phyloP scores from a whole-genome alignment of 1,140 invertebrate species.

The Drosophila tropicalis region DNA sequence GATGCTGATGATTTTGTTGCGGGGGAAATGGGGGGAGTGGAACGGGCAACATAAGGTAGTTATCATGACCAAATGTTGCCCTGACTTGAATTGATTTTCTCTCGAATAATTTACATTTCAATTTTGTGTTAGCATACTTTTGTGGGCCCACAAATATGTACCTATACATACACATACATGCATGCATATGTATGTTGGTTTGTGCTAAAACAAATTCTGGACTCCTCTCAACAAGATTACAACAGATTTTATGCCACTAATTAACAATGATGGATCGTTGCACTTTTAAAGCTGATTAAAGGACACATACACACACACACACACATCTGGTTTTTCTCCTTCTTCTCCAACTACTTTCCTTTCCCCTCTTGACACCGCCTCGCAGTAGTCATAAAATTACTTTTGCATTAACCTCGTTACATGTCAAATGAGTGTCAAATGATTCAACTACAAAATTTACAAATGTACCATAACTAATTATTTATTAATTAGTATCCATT shows the following conservation, averaged over 20 bases:
- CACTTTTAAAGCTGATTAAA: conserved; percentile 4
- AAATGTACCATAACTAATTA: conserved; percentile 47
- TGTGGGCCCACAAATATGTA: not conserved
- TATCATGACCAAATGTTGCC: conserved; percentile 17
- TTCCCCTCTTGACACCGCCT: not conserved
- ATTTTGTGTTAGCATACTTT: conserved; percentile 14
- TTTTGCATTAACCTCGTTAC: conserved; percentile 50
- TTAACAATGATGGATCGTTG: conserved; percentile 12
- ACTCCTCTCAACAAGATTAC: not conserved
- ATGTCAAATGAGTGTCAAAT: conserved; percentile 62
- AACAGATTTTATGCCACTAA: not conserved
- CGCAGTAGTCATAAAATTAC: conserved; percentile 15
- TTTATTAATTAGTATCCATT: conserved; percentile 66
- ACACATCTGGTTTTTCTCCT: not conserved
- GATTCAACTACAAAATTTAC: conserved; percentile 19
- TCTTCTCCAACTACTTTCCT: not conserved
- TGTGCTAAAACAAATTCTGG: too few relatives aligned
- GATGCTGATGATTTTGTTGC: conserved; percentile 39
- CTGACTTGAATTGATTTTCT: conserved; percentile 36
- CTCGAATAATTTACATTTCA: conserved; percentile 48
- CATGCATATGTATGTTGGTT: too few relatives aligned
- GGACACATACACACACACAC: not conserved
- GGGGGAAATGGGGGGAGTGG: not conserved
- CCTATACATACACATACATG: not conserved
- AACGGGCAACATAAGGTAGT: conserved; percentile 32